Evolutionary conservation across 2,113 vertebrate species (phyloP).

Genomic region (Irena cyanogastra): DNA sequence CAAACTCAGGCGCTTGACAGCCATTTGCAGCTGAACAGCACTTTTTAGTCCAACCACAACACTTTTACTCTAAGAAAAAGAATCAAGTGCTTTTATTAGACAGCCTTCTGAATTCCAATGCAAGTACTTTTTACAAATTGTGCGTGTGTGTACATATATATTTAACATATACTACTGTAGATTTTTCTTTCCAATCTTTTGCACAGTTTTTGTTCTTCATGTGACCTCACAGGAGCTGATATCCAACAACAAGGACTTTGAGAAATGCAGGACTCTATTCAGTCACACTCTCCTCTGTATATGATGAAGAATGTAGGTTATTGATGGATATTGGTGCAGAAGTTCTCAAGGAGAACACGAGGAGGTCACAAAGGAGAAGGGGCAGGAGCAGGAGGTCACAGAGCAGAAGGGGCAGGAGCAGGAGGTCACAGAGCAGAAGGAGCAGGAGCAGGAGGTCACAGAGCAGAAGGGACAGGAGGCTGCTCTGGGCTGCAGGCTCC

Average conservation of each 20-base stretch:
- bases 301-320: neutral
- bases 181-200: neutral
- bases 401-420: neutral
- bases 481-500: neutral
- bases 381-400: neutral
- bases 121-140: neutral
- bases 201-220: neutral
- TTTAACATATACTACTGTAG: neutral
- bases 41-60: neutral
- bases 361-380: neutral
- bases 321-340: neutral
- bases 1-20: accelerated
- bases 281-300: neutral
- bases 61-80: neutral
- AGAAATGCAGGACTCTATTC: neutral
- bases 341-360: neutral
- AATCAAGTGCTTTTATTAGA: neutral
- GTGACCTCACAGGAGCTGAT: neutral
- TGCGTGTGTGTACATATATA: neutral
- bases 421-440: neutral
- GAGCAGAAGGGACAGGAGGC: neutral
- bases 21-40: neutral
- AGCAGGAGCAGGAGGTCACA: neutral
- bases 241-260: neutral
- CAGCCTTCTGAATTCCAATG: neutral